Base-by-base conservation (phyloP, 92 coral and sea anemone species). In the Pocillopora grandis region DNA sequence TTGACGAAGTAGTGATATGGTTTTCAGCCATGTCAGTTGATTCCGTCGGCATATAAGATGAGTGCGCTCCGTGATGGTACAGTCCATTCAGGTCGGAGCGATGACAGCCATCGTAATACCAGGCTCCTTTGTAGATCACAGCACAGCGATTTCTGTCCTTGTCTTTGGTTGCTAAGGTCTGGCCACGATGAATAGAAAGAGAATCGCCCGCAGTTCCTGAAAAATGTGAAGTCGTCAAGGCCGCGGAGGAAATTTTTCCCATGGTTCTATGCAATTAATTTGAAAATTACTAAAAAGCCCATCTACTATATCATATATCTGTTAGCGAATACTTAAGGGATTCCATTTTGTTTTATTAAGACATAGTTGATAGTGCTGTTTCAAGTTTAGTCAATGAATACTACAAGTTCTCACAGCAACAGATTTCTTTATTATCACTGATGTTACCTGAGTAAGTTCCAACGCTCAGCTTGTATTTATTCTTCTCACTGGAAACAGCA, bases 181-280 rank as follows among this genome's bases (percentile, higher is more conserved):
- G 36, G 16, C 72, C 72, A 31, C 48, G 72, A 68, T 68, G 72
- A 12, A 0, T 3, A 33, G 49, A 31, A 33, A 68, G 72, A 68
- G 72, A 68, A 35, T 68, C 72, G 12, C 72, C 72, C 33, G 72
- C 72, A 68, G 72, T 68, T 68, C 72, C 72, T 68, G 49, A 68
- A 68, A 3, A 16, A 12, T 5, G 27, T 27, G 27, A 27, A 27
- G 27, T 27, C 1, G 27, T 27, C 27, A 27, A 27, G 27, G 27
- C 27, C 27, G 27, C 27, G 27, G 27, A 27, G 27, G 27, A 7
- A 42, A 42, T 42, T 42, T 42, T 3, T 42, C 7, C 49, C 49
- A 3, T 42, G 49, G 49, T 7, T 0, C 49, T 42, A 42, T 42
- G 49, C 49, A 3, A 27, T 27, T 27, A 27, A 27, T 27, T 27